Evolutionary conservation across 2,888 invertebrate genomes (phyloP).

Genomic region (Brachyopa scutellaris): DNA sequence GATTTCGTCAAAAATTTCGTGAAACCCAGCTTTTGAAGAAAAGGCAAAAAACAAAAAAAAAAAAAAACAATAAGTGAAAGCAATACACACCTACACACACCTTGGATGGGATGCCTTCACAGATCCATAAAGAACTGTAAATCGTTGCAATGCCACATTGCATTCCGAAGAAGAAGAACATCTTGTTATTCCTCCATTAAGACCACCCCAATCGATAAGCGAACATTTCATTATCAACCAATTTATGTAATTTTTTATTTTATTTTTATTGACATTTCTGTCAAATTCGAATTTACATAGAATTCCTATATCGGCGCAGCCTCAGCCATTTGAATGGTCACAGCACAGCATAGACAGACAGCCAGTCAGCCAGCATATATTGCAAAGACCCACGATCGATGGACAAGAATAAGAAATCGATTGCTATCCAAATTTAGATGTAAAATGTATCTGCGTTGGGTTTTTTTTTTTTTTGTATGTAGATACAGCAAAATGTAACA

Average conservation of each 20-base stretch:
- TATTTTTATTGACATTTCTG: conserved; percentile 63
- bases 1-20: too few species aligned
- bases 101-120: neutral
- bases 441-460: conserved; percentile 33
- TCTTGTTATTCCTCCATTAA: conserved; percentile 54
- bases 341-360: conserved; percentile 8
- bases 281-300: conserved; percentile 62
- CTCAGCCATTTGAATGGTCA: conserved; percentile 18
- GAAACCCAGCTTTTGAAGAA: too few species aligned
- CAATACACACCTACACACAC: conserved; percentile 20
- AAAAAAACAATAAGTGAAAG: conserved; percentile 23
- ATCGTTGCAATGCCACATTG: conserved; percentile 27
- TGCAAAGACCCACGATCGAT: neutral
- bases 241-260: conserved; percentile 71
- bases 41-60: neutral
- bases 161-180: conserved; percentile 51
- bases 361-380: conserved; percentile 35
- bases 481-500: conserved; percentile 65
- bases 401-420: conserved; percentile 2
- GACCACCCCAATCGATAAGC: conserved; percentile 71
- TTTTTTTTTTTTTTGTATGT: conserved; percentile 9
- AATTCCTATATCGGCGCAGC: conserved; percentile 40
- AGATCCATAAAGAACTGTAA: conserved; percentile 16
- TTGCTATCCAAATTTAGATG: conserved; percentile 56
- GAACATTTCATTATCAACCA: conserved; percentile 61